Percentiles rank a stretch among this genome's conserved stretches.
Evolutionary conservation across 2,113 vertebrate genomes (phyloP).

Genomic region (Hiodon alosoides): DNA sequence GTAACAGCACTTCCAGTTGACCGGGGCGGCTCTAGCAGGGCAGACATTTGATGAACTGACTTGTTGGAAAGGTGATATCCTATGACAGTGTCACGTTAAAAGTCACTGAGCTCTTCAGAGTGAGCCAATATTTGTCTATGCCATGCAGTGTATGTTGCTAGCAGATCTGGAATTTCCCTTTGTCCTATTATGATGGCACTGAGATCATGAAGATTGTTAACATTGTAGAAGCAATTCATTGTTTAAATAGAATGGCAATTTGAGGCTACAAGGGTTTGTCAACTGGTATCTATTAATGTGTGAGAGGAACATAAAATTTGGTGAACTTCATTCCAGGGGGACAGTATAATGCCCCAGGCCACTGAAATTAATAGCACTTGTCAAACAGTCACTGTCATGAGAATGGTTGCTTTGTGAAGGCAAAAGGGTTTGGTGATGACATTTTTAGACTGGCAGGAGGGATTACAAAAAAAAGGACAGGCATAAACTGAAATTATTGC

Average conservation of each 20-base stretch:
- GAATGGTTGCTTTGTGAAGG: not conserved
- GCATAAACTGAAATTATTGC: too few relatives aligned
- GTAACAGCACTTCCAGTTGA: too few relatives aligned
- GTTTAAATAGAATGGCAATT: not conserved
- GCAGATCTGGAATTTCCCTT: not conserved
- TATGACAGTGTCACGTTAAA: too few relatives aligned
- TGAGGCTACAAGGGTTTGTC: not conserved
- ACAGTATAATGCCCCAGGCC: not conserved
- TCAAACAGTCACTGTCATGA: not conserved
- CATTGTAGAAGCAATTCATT: not conserved
- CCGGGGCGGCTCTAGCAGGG: too few relatives aligned
- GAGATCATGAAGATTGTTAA: not conserved
- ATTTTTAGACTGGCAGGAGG: not conserved
- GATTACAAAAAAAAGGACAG: too few relatives aligned
- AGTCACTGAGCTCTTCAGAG: too few relatives aligned
- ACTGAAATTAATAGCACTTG: constrained; percentile 7
- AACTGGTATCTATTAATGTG: not conserved
- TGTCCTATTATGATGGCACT: not conserved
- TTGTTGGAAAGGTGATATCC: too few relatives aligned
- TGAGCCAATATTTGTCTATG: too few relatives aligned
- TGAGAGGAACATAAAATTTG: not conserved
- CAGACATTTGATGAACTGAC: too few relatives aligned
- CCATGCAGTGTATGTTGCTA: too few relatives aligned
- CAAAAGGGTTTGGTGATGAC: not conserved
- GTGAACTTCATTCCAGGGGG: constrained; percentile 9